phyloP scores from a whole-genome alignment of 2,113 vertebrate genomes.

The Pandion haliaetus region DNA sequence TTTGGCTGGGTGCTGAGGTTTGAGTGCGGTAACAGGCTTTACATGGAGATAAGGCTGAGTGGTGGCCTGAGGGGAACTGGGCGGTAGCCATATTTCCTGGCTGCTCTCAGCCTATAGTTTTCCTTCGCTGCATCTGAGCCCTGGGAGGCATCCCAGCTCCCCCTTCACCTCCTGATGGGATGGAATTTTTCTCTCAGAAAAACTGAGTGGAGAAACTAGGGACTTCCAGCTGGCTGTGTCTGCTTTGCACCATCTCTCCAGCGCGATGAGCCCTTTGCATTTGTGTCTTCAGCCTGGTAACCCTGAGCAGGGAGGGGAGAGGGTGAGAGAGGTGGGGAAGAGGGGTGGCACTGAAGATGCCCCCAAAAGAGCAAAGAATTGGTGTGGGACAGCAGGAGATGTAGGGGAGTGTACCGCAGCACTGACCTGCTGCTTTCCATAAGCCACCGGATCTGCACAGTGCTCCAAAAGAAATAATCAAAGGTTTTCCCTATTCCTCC shows the following conservation, averaged over 20 bases:
- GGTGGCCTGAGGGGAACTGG: neutral
- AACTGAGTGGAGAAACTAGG: neutral
- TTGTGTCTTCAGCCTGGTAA: neutral
- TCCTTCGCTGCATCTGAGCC: neutral
- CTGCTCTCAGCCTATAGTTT: neutral
- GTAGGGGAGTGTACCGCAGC: neutral
- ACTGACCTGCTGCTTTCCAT: neutral
- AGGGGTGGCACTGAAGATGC: neutral
- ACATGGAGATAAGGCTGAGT: neutral
- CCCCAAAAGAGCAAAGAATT: neutral
- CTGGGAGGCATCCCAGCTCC: accelerated
- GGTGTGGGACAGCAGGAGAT: neutral
- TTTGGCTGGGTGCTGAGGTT: neutral
- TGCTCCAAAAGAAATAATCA: neutral
- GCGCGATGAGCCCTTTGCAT: neutral
- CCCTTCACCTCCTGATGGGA: neutral
- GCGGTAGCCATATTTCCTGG: neutral
- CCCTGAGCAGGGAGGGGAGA: neutral
- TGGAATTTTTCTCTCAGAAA: neutral
- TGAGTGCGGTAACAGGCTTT: neutral
- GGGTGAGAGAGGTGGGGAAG: neutral
- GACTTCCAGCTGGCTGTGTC: neutral
- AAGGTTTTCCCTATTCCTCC: neutral
- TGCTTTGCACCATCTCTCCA: neutral
- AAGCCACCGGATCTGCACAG: no score